Percentiles rank a stretch among this genome's conserved stretches.
Evolutionary conservation across 1,140 invertebrate genomes (phyloP).

Genomic region (Lepidurus couesii): DNA sequence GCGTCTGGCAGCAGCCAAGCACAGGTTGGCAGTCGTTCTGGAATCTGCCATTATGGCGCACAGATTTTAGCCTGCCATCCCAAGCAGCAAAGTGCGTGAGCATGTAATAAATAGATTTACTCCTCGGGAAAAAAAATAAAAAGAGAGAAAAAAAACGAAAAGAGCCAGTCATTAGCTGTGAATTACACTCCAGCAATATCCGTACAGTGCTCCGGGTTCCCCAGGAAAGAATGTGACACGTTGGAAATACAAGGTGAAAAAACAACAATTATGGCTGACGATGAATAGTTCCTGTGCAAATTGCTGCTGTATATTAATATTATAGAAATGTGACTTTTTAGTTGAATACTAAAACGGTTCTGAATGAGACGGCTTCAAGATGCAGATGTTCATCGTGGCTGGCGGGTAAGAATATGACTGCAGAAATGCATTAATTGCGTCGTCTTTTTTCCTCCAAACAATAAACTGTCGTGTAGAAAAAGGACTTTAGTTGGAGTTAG

Average conservation of each 20-base stretch:
- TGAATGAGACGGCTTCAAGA: conserved; percentile 18
- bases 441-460: too few relatives aligned
- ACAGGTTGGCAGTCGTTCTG: conserved; percentile 17
- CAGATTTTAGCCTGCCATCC: background rate
- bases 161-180: too few relatives aligned
- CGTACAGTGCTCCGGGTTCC: too few relatives aligned
- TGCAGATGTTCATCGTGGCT: conserved; percentile 21
- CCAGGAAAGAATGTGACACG: too few relatives aligned
- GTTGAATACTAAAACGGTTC: background rate
- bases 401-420: background rate
- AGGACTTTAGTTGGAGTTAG: too few relatives aligned
- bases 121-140: background rate
- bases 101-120: background rate
- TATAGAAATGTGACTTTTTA: background rate
- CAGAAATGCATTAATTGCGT: too few relatives aligned
- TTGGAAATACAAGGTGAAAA: too few relatives aligned
- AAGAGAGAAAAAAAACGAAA: too few relatives aligned
- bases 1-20: background rate
- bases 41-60: conserved; percentile 2
- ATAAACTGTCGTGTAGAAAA: too few relatives aligned
- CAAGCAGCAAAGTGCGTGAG: conserved; percentile 12
- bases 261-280: background rate
- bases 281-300: background rate
- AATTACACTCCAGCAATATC: too few relatives aligned
- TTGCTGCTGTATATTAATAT: background rate